These are phyloP conservation scores for Sapayoa aenigma DNA, from an alignment of 2,113 vertebrate species.

Conservation along the genomic window DNA sequence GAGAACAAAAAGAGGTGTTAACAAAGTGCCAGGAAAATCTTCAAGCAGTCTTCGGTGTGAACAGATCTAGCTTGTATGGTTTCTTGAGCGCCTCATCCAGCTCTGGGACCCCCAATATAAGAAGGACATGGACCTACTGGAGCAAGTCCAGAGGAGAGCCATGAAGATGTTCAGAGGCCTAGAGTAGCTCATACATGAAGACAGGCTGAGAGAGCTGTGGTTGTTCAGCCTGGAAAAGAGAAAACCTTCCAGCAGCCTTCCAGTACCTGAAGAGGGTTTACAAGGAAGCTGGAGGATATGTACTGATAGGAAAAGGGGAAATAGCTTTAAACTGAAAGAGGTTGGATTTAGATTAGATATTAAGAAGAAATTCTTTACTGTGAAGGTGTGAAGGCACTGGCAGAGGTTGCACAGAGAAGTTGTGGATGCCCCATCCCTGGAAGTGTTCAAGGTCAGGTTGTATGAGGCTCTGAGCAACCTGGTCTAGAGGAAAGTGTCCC, in stretches of 20 bases:
- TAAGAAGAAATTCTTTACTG: background rate
- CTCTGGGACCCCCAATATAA: background rate
- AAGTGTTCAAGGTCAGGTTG: background rate
- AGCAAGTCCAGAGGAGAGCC: background rate
- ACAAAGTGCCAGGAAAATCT: slow-evolving; percentile 11
- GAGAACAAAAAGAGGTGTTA: slow-evolving; percentile 43
- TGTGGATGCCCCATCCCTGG: background rate
- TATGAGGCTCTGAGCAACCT: background rate
- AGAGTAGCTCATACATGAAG: background rate
- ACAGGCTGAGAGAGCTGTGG: background rate
- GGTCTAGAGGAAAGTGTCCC: background rate
- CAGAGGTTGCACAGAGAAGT: background rate
- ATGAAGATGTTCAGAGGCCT: background rate
- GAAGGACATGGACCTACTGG: background rate
- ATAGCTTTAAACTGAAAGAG: background rate
- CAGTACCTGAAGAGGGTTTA: background rate
- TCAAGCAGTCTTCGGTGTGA: background rate
- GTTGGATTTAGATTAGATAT: background rate
- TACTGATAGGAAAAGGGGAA: background rate
- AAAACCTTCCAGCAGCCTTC: background rate
- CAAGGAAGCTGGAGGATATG: background rate
- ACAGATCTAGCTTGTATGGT: background rate
- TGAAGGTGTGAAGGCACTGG: background rate
- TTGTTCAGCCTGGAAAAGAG: background rate
- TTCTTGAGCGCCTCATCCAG: background rate